Conservation (phyloP, 2,113 vertebrate species). For the Anoura caudifer region DNA sequence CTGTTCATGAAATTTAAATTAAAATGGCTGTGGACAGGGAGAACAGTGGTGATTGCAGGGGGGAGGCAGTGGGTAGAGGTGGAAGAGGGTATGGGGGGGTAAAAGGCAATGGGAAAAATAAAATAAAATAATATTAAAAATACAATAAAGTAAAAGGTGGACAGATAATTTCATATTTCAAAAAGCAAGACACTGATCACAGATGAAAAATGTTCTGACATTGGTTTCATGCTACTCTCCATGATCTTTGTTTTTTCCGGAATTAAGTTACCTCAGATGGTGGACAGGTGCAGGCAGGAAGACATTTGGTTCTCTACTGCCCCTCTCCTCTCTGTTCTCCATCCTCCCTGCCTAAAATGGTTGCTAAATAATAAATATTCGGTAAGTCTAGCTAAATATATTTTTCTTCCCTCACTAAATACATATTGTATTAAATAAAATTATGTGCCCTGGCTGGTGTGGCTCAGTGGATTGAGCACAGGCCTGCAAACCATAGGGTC, state of each 20-base stretch:
- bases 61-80: too few species aligned
- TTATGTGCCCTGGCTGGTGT: too few species aligned
- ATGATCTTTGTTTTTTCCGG: not conserved
- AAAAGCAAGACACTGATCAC: not conserved
- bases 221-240: not conserved
- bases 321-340: not conserved
- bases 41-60: too few species aligned
- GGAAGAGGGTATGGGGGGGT: too few species aligned
- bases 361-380: not conserved
- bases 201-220: not conserved
- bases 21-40: not conserved
- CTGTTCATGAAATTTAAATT: not conserved
- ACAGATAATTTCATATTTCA: not conserved
- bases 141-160: not conserved
- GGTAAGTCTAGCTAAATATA: not conserved
- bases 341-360: not conserved
- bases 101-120: too few species aligned
- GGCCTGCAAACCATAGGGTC: too few species aligned
- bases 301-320: not conserved
- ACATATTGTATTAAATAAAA: not conserved
- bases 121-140: too few species aligned
- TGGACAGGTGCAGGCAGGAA: not conserved
- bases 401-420: not conserved
- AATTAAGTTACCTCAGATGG: not conserved
- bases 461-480: too few species aligned